Evolutionary conservation across 2,797 vertebrate species (phyloP).

Genomic region (Peromyscus eremicus): DNA sequence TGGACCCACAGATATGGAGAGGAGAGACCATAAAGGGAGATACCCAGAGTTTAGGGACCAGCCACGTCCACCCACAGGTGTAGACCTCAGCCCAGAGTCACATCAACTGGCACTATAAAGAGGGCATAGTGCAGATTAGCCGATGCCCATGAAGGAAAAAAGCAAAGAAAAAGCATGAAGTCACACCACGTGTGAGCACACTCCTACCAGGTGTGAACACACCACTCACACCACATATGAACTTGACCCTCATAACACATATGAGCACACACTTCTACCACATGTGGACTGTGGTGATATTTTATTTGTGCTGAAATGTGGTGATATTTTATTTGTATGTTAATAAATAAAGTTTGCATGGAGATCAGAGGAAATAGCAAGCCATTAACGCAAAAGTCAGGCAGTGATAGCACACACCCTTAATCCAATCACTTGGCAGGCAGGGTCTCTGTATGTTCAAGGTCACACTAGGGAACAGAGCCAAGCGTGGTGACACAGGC

Average conservation of each 20-base stretch:
- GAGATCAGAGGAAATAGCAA: too few species aligned
- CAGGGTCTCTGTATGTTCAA: too few species aligned
- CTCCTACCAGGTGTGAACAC: neutral
- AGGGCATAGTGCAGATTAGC: neutral
- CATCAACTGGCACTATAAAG: accelerated
- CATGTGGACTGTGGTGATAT: too few species aligned
- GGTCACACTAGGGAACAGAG: too few species aligned
- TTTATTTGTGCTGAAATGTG: too few species aligned
- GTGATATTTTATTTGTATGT: too few species aligned
- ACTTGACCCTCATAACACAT: too few species aligned
- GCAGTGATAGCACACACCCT: too few species aligned
- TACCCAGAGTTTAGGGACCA: neutral
- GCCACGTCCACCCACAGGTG: neutral
- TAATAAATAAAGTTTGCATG: too few species aligned
- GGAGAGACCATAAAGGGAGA: neutral
- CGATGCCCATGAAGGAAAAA: accelerated
- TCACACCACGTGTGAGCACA: neutral
- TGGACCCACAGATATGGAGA: neutral
- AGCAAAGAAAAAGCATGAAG: neutral
- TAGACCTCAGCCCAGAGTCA: neutral
- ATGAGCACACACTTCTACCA: neutral
- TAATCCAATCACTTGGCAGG: too few species aligned
- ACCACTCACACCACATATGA: neutral
- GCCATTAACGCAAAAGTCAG: too few species aligned
- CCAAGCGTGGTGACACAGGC: too few species aligned